Percentiles rank a stretch among this genome's conserved stretches.
phyloP scores from a whole-genome alignment of 2,113 vertebrate species.

The Xiphophorus couchianus region DNA sequence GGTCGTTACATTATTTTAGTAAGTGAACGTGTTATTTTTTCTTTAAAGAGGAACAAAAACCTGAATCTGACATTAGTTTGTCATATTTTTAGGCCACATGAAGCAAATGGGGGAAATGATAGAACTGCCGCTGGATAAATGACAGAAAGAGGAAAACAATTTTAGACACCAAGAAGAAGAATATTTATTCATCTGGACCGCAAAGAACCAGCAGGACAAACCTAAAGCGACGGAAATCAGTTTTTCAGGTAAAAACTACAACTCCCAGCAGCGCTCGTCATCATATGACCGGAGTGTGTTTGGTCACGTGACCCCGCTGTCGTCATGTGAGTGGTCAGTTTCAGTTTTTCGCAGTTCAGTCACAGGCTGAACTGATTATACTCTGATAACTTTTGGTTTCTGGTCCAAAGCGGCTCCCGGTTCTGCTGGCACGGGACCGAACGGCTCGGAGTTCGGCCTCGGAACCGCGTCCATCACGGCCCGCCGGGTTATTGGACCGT shows the following conservation, averaged over 20 bases:
- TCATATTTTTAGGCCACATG: too few species aligned
- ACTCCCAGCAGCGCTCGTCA: slow-evolving; percentile 18
- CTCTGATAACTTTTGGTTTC: slow-evolving; percentile 5
- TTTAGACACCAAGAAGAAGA: too few species aligned
- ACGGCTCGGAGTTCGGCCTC: background rate
- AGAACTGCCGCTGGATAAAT: background rate
- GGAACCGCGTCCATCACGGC: background rate
- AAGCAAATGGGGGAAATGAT: background rate
- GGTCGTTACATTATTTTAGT: too few species aligned
- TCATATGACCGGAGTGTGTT: slow-evolving; percentile 68
- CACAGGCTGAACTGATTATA: slow-evolving; percentile 17
- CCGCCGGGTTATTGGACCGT: background rate
- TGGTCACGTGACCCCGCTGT: slow-evolving; percentile 68
- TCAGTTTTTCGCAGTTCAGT: slow-evolving; percentile 38
- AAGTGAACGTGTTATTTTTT: too few species aligned
- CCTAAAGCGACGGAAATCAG: too few species aligned
- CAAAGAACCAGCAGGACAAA: too few species aligned
- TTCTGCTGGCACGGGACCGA: background rate
- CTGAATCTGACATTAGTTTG: too few species aligned
- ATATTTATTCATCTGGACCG: too few species aligned
- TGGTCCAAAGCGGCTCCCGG: background rate
- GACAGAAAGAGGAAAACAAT: background rate
- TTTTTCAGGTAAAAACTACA: slow-evolving; percentile 54
- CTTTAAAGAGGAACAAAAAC: too few species aligned
- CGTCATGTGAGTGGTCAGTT: slow-evolving; percentile 26